Conservation (phyloP, 2,113 vertebrate species). For the Halichoerus grypus region DNA sequence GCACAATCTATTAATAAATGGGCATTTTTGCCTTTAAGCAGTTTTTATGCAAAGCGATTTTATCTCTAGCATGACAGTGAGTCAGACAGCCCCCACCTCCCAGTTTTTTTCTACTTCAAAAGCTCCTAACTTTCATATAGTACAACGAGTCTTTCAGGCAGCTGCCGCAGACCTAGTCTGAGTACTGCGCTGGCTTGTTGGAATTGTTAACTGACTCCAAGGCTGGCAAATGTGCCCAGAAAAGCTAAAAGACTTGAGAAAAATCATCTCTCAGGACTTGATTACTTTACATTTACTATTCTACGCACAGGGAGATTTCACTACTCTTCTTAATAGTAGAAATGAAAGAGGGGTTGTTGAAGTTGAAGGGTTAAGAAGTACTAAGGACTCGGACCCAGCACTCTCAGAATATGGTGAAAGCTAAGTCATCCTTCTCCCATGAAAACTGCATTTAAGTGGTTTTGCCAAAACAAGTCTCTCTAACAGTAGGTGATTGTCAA, state of each 20-base stretch:
- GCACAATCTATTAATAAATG: background rate
- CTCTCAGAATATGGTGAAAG: background rate
- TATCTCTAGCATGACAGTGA: background rate
- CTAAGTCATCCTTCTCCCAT: background rate
- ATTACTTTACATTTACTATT: background rate
- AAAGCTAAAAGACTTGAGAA: background rate
- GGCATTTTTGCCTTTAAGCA: background rate
- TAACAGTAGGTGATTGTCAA: conserved; percentile 63
- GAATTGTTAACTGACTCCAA: background rate
- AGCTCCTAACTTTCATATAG: background rate
- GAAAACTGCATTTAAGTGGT: background rate
- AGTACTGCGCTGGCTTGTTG: background rate
- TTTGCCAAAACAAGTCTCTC: conserved; percentile 57
- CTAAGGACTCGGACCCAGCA: background rate
- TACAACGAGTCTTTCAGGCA: background rate
- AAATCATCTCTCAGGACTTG: background rate
- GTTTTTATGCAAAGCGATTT: conserved; percentile 16
- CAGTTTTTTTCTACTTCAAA: background rate
- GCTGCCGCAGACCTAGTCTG: background rate
- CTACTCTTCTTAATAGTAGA: background rate
- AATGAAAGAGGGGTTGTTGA: background rate
- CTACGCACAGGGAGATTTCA: background rate
- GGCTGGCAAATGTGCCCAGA: background rate
- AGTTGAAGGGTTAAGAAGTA: background rate
- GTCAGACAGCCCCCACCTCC: background rate